phyloP scores from a whole-genome alignment of 2,888 invertebrate species.

The Chrysodeixis includens region DNA sequence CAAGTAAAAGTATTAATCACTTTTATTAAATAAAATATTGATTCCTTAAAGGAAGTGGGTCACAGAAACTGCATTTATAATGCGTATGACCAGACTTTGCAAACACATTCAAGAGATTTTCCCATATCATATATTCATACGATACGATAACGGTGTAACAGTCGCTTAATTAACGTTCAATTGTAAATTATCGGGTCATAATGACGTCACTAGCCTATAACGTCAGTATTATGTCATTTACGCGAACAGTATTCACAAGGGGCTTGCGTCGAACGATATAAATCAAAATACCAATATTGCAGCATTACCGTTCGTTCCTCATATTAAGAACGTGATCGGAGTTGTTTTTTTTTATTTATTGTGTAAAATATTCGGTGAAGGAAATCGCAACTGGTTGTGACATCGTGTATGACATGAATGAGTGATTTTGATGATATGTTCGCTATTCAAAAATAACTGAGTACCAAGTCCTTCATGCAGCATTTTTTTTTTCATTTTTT shows the following conservation, averaged over 20 bases:
- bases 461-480: too few species aligned
- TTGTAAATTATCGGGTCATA: slow-evolving; percentile 23
- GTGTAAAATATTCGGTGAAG: slow-evolving; percentile 19
- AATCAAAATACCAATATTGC: slow-evolving; percentile 75
- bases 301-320: slow-evolving; percentile 62
- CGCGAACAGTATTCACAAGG: slow-evolving; percentile 19
- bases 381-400: background rate
- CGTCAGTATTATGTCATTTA: background rate
- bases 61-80: too few species aligned
- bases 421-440: too few species aligned
- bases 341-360: slow-evolving; percentile 52
- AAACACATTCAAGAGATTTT: too few species aligned
- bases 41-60: too few species aligned
- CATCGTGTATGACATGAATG: too few species aligned
- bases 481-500: too few species aligned
- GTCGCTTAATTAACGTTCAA: background rate
- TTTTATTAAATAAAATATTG: too few species aligned
- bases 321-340: slow-evolving; percentile 79
- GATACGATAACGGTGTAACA: slow-evolving; percentile 16
- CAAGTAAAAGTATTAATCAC: too few species aligned
- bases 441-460: too few species aligned
- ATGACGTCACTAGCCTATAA: slow-evolving; percentile 6
- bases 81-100: too few species aligned
- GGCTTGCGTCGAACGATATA: slow-evolving; percentile 63
- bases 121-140: too few species aligned